phyloP scores from a whole-genome alignment of 2,888 invertebrate species.

The Spilarctia lutea region DNA sequence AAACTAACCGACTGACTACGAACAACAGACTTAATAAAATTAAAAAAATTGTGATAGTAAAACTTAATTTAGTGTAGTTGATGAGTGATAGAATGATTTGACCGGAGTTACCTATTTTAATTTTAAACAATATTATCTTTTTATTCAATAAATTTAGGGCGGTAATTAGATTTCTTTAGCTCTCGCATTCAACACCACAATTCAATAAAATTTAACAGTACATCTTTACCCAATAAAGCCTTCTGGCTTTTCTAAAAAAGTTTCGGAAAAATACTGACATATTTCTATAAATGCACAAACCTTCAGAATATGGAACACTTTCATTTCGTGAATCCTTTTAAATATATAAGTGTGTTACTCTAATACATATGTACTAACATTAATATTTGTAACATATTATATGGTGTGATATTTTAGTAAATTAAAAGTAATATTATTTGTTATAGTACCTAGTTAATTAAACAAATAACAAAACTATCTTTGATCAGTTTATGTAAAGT shows the following conservation, averaged over 20 bases:
- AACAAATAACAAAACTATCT: constrained; percentile 13
- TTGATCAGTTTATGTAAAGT: constrained; percentile 3
- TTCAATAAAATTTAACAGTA: background rate
- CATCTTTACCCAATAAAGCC: background rate
- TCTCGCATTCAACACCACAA: background rate
- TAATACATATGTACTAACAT: background rate
- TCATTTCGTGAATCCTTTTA: background rate
- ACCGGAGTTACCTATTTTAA: too few relatives aligned
- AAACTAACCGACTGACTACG: too few relatives aligned
- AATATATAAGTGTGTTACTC: background rate
- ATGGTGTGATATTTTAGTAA: background rate
- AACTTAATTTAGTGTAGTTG: too few relatives aligned
- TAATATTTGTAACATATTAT: background rate
- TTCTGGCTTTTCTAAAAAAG: background rate
- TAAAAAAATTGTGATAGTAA: too few relatives aligned
- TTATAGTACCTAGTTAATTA: constrained; percentile 16
- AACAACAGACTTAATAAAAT: too few relatives aligned
- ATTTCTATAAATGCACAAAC: background rate
- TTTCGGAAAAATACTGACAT: background rate
- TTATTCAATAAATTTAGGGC: too few relatives aligned
- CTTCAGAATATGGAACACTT: background rate
- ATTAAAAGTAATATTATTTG: background rate
- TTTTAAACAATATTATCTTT: too few relatives aligned
- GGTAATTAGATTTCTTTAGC: background rate
- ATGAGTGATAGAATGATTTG: too few relatives aligned